These are phyloP conservation scores for Drosophila suboccidentalis DNA, from an alignment of 2,888 invertebrate species.

Conservation along the genomic window DNA sequence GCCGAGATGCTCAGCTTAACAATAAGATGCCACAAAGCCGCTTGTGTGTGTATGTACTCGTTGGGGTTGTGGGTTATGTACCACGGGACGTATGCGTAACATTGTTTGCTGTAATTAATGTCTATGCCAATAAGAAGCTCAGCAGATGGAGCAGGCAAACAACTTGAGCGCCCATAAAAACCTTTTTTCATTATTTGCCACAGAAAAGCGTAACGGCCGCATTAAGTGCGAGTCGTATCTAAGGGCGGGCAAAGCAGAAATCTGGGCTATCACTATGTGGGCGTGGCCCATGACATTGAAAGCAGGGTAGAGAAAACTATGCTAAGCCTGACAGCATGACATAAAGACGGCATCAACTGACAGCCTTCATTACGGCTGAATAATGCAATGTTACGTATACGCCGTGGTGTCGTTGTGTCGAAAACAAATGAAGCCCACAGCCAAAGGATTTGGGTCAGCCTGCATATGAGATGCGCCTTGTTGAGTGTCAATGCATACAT, in stretches of 20 bases:
- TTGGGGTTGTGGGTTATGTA: constrained; percentile 5
- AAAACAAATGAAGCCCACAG: constrained; percentile 74
- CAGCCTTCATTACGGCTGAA: constrained; percentile 75
- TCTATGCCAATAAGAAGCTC: constrained; percentile 66
- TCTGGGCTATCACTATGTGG: constrained; percentile 26
- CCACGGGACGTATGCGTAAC: constrained; percentile 65
- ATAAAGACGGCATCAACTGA: constrained; percentile 38
- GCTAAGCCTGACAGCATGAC: constrained; percentile 70
- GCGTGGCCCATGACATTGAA: constrained; percentile 78
- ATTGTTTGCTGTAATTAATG: constrained; percentile 76
- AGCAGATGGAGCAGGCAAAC: constrained; percentile 31
- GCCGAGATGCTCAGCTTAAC: constrained; percentile 44
- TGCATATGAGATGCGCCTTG: constrained; percentile 70
- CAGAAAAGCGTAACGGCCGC: constrained; percentile 46
- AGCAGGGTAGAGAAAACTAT: constrained; percentile 58
- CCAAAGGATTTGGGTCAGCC: constrained; percentile 75
- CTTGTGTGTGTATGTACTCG: constrained; percentile 15
- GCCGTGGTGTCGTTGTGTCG: constrained; percentile 60
- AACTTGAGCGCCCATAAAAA: constrained; percentile 68
- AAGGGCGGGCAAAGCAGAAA: constrained; percentile 4
- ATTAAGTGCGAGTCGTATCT: constrained; percentile 58
- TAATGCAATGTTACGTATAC: constrained; percentile 69
- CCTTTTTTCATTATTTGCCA: constrained; percentile 69
- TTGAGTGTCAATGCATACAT: constrained; percentile 36
- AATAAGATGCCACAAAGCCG: constrained; percentile 51